phyloP scores from a whole-genome alignment of 92 coral and sea anemone genomes.

The Umimayanthus kanabou region DNA sequence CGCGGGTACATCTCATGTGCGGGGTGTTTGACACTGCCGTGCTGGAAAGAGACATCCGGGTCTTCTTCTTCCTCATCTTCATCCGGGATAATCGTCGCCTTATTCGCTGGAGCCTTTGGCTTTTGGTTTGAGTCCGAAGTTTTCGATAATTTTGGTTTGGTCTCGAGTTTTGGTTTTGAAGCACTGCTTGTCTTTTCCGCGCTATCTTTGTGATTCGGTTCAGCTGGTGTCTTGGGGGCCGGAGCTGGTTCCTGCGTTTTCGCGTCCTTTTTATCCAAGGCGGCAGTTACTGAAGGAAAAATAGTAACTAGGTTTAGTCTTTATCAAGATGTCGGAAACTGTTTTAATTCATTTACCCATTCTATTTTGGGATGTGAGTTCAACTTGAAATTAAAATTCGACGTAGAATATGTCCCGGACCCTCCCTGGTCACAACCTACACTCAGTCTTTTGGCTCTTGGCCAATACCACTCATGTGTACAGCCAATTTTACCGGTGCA shows the following conservation, averaged over 20 bases:
- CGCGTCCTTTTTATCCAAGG: background rate
- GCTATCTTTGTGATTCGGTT: background rate
- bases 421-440: no score
- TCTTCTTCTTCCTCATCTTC: constrained; percentile 51
- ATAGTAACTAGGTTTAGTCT: background rate
- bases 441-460: no score
- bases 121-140: background rate
- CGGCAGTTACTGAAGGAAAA: constrained; percentile 8
- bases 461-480: no score
- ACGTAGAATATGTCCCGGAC: no score
- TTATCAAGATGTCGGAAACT: background rate
- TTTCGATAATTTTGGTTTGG: background rate
- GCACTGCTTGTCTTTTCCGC: background rate
- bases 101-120: constrained; percentile 12
- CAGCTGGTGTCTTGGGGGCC: background rate
- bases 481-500: no score
- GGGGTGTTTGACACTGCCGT: constrained; percentile 91
- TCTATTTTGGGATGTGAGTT: no score
- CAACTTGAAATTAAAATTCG: no score
- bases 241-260: background rate
- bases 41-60: constrained; percentile 73
- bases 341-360: no score
- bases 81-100: constrained; percentile 27
- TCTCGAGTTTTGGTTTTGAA: background rate
- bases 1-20: constrained; percentile 90